Evolutionary conservation across 2,113 vertebrate genomes (phyloP).

Genomic region (Triplophysa rosa): DNA sequence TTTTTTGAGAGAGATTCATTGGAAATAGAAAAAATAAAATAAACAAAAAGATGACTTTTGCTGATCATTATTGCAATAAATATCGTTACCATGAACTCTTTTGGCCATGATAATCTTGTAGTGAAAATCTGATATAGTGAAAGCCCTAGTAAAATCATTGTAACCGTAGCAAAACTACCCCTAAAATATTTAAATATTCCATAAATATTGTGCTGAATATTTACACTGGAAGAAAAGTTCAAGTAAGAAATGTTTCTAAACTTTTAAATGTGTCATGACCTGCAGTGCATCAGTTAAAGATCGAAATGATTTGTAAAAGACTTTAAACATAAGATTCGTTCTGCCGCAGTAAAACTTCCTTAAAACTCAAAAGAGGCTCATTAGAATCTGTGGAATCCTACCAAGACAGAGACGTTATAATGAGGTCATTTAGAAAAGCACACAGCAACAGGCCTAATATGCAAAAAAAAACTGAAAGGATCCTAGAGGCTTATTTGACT

Average conservation of each 20-base stretch:
- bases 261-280: neutral
- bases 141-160: too few species aligned
- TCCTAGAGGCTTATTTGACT: constrained; percentile 21
- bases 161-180: too few species aligned
- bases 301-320: constrained; percentile 18
- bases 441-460: constrained; percentile 10
- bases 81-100: too few species aligned
- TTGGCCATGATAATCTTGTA: too few species aligned
- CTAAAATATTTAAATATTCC: too few species aligned
- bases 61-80: too few species aligned
- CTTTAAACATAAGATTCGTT: constrained; percentile 15
- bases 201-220: too few species aligned
- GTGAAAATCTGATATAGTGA: too few species aligned
- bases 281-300: constrained; percentile 21
- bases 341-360: neutral
- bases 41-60: too few species aligned
- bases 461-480: neutral
- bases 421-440: constrained; percentile 26
- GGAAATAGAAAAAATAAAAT: too few species aligned
- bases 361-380: constrained; percentile 24
- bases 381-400: constrained; percentile 19
- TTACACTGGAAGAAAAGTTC: neutral
- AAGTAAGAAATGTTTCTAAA: neutral
- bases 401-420: constrained; percentile 23
- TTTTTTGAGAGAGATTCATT: too few species aligned